A percentile compares a stretch with the other conserved stretches of the same genome.
Conservation (phyloP, 2,797 vertebrate genomes). For the Heliangelus exortis region DNA sequence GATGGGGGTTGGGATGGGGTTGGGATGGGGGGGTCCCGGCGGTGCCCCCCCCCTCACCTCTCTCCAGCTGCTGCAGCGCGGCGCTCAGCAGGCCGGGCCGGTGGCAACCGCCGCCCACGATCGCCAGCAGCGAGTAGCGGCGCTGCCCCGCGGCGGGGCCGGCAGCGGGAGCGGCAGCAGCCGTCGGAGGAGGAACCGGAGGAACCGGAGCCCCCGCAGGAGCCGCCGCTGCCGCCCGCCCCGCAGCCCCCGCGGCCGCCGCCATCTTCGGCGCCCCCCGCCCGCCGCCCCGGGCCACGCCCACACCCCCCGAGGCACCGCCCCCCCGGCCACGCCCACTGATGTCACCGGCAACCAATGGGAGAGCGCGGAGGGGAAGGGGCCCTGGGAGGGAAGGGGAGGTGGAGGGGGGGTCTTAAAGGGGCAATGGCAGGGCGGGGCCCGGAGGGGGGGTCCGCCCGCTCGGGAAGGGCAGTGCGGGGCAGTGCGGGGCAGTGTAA, state of each 20-base stretch:
- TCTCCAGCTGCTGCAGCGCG: slow-evolving; percentile 35
- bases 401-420: not conserved
- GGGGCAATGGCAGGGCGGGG: not conserved
- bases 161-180: too few species aligned
- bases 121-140: slow-evolving; percentile 35
- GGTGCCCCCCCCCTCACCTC: too few species aligned
- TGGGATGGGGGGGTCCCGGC: too few species aligned
- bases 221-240: not conserved
- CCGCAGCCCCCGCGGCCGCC: not conserved
- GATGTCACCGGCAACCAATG: slow-evolving; percentile 22
- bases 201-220: not conserved
- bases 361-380: rapidly evolving
- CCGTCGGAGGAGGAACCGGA: too few species aligned
- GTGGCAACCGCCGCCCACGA: slow-evolving; percentile 46
- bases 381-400: too few species aligned
- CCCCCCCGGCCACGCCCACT: not conserved
- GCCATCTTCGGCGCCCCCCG: slow-evolving; percentile 29
- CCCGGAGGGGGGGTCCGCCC: not conserved
- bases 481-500: not conserved
- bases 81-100: slow-evolving; percentile 10
- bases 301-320: not conserved
- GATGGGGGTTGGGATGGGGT: too few species aligned
- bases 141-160: not conserved
- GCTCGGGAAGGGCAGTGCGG: rapidly evolving
- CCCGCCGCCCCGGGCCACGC: not conserved